A percentile compares a stretch with the other conserved stretches of the same genome.
Conservation (phyloP, 2,797 vertebrate genomes). For the Acanthurus lineatus region DNA sequence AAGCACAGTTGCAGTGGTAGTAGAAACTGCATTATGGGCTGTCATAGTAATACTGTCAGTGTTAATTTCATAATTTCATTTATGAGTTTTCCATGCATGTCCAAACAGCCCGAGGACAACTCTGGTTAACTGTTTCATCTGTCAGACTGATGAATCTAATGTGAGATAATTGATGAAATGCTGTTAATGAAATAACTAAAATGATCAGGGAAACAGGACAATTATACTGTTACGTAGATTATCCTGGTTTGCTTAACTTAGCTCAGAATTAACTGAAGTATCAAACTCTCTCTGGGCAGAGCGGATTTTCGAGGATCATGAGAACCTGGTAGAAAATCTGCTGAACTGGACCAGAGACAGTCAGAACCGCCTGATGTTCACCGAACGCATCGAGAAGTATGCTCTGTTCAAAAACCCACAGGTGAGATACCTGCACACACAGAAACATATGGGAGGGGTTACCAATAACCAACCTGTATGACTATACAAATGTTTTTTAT, state of each 20-base stretch:
- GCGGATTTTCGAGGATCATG: conserved; percentile 97
- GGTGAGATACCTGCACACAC: conserved; percentile 76
- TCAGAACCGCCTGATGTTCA: conserved; percentile 97
- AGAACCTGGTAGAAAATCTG: conserved; percentile 98
- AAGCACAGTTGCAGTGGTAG: background rate
- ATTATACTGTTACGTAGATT: background rate
- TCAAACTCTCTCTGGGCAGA: conserved; percentile 80
- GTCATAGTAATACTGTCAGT: background rate
- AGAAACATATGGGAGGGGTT: background rate
- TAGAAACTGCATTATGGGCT: background rate
- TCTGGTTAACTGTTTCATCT: no score
- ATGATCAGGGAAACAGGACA: background rate
- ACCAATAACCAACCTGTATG: background rate
- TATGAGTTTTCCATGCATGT: background rate
- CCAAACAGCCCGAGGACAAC: no score
- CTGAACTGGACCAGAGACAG: conserved; percentile 98
- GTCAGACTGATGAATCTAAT: no score
- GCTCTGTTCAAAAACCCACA: conserved; percentile 98
- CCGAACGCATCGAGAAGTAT: conserved; percentile 96
- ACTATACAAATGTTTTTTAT: background rate
- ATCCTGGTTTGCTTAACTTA: background rate
- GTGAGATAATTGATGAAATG: no score
- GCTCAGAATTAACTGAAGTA: background rate
- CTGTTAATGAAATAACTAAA: background rate
- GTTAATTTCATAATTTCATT: background rate